Evolutionary conservation across 2,797 vertebrate genomes (phyloP).

Genomic region (Oceanodroma leucorhoa): DNA sequence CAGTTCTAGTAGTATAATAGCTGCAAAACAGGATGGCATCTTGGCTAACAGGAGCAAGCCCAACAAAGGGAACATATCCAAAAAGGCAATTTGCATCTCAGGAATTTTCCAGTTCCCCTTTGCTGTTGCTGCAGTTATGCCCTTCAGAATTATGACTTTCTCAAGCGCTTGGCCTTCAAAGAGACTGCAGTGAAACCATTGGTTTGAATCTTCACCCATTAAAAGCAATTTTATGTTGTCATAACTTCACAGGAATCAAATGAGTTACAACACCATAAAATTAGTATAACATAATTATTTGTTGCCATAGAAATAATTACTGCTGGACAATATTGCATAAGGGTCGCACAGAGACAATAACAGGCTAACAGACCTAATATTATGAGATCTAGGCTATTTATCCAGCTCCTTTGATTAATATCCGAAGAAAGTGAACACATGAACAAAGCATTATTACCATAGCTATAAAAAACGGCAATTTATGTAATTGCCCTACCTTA

Average conservation of each 20-base stretch:
- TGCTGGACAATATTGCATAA: neutral
- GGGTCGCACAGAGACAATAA: neutral
- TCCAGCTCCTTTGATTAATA: neutral
- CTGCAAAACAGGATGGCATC: neutral
- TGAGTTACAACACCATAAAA: conserved; percentile 18
- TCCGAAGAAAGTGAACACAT: neutral
- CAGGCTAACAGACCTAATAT: neutral
- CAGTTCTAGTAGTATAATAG: neutral
- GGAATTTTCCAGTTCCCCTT: conserved; percentile 10
- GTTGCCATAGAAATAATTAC: conserved; percentile 41
- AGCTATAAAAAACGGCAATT: neutral
- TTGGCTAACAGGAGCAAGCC: neutral
- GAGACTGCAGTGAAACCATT: neutral
- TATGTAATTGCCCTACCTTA: neutral
- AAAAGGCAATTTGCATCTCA: conserved; percentile 1
- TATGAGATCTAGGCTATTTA: neutral
- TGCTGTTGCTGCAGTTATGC: neutral
- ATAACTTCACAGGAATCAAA: conserved; percentile 32
- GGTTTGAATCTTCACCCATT: conserved; percentile 20
- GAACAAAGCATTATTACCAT: neutral
- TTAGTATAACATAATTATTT: conserved; percentile 6
- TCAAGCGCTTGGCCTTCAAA: neutral
- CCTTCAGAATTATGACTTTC: neutral
- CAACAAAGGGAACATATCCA: conserved; percentile 3
- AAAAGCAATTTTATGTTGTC: conserved; percentile 31